These are phyloP conservation scores for Peribatodes rhomboidaria DNA, from an alignment of 2,888 invertebrate genomes.

Conservation along the genomic window DNA sequence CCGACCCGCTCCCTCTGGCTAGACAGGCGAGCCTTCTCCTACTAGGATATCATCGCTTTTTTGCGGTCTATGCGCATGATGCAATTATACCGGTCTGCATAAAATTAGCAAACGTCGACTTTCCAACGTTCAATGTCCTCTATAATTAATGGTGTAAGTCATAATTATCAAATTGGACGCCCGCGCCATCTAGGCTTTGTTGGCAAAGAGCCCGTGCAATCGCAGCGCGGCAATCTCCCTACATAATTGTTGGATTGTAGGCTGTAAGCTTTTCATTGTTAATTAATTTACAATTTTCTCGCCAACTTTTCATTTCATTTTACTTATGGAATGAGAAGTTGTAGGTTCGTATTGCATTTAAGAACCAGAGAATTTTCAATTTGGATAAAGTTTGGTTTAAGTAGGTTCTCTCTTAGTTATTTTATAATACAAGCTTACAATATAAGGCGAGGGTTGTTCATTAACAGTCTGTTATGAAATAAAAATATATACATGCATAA, in stretches of 20 bases:
- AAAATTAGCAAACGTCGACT: slow-evolving; percentile 21
- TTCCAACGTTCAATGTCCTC: slow-evolving; percentile 44
- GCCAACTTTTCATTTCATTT: slow-evolving; percentile 68
- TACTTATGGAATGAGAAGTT: slow-evolving; percentile 39
- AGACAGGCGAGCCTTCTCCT: too few species aligned
- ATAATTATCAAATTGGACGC: slow-evolving; percentile 73
- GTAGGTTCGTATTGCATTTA: background rate
- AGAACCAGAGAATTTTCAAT: background rate
- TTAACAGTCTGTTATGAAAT: too few species aligned
- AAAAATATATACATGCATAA: too few species aligned
- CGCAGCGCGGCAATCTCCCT: slow-evolving; percentile 69
- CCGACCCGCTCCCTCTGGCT: too few species aligned
- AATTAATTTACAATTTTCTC: slow-evolving; percentile 80
- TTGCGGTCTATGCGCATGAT: too few species aligned
- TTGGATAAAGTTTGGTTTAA: background rate
- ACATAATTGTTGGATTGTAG: slow-evolving; percentile 67
- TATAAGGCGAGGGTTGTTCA: too few species aligned
- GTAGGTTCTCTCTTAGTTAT: background rate
- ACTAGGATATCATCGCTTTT: too few species aligned
- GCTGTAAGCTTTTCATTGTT: slow-evolving; percentile 70
- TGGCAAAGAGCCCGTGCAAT: slow-evolving; percentile 74
- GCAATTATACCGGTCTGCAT: too few species aligned
- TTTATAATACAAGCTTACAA: too few species aligned
- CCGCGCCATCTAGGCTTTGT: slow-evolving; percentile 56
- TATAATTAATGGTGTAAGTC: slow-evolving; percentile 68